Percentiles rank a stretch among this genome's conserved stretches.
Conservation (phyloP, 1,140 invertebrate species). For the Latrodectus geometricus region DNA sequence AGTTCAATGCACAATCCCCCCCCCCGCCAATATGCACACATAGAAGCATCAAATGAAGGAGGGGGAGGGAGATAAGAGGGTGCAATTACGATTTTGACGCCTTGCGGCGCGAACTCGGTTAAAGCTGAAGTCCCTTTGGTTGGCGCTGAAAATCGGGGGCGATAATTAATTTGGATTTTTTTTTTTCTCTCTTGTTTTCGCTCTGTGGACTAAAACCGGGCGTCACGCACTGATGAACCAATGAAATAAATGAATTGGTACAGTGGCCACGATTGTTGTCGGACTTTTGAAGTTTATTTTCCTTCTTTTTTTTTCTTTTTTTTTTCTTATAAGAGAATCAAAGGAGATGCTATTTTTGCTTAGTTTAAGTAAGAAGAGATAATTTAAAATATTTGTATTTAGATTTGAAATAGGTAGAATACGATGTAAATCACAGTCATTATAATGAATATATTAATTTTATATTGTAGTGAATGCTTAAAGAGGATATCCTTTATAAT, state of each 20-base stretch:
- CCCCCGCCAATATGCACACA: not conserved
- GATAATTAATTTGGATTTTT: slow-evolving; percentile 30
- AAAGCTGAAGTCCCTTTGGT: slow-evolving; percentile 26
- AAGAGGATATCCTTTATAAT: too few relatives aligned
- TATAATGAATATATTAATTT: too few relatives aligned
- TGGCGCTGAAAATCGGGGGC: not conserved
- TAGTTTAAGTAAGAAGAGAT: too few relatives aligned
- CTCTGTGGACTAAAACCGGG: not conserved
- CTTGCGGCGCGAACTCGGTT: slow-evolving; percentile 51
- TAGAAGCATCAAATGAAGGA: not conserved
- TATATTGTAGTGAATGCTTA: too few relatives aligned
- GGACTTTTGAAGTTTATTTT: too few relatives aligned
- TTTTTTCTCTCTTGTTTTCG: slow-evolving; percentile 4
- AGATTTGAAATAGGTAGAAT: too few relatives aligned
- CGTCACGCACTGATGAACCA: slow-evolving; percentile 14
- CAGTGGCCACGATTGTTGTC: not conserved
- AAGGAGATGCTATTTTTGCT: too few relatives aligned
- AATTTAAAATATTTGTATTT: too few relatives aligned
- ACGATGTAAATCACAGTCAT: too few relatives aligned
- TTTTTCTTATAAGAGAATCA: too few relatives aligned
- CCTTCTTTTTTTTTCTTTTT: too few relatives aligned
- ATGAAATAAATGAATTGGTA: slow-evolving; percentile 9
- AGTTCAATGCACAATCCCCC: not conserved
- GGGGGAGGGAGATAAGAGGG: not conserved
- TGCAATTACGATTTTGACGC: slow-evolving; percentile 45